Evolutionary conservation across 2,888 invertebrate genomes (phyloP).

Genomic region (Alloscopus bannaensis): DNA sequence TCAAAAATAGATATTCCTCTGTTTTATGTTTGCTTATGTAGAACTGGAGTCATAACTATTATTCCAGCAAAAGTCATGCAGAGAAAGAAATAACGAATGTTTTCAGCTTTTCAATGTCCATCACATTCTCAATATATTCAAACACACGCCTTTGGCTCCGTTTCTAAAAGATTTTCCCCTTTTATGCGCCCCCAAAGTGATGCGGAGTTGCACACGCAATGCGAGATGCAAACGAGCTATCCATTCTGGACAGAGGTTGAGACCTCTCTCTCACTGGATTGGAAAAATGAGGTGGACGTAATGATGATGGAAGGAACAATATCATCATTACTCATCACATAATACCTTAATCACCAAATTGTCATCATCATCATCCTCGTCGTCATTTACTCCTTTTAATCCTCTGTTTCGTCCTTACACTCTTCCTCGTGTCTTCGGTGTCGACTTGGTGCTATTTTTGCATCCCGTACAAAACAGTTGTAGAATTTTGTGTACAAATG

Average conservation of each 20-base stretch:
- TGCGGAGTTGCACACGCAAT: no score
- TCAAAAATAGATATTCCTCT: no score
- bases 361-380: constrained; percentile 7
- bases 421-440: background rate
- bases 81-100: background rate
- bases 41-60: no score
- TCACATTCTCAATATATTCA: background rate
- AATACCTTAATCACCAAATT: constrained; percentile 19
- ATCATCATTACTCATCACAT: constrained; percentile 19
- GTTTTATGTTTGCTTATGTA: no score
- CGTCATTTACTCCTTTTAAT: constrained; percentile 18
- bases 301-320: constrained; percentile 16
- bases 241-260: no score
- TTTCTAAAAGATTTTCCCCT: no score
- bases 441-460: no score
- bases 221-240: no score
- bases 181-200: no score
- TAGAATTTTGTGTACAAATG: background rate
- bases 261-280: background rate
- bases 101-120: background rate
- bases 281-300: background rate
- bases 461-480: no score
- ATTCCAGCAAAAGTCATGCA: no score
- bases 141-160: no score
- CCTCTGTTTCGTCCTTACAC: background rate